phyloP scores from a whole-genome alignment of 2,797 vertebrate species.

The Staurois parvus region DNA sequence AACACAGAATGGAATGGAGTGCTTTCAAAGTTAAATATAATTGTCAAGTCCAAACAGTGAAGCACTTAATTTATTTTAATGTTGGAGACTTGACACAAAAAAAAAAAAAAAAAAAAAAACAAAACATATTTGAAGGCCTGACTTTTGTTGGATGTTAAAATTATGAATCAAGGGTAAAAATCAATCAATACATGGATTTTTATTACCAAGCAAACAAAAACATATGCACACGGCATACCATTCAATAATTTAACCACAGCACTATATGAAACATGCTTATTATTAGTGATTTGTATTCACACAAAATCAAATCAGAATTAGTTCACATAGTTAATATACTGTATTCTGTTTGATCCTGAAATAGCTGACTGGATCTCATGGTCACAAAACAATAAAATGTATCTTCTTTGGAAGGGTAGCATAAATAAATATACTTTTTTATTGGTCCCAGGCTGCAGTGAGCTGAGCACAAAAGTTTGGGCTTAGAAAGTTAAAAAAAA shows the following conservation, averaged over 20 bases:
- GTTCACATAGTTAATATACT: not conserved
- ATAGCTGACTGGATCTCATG: not conserved
- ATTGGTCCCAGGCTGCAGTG: too few species aligned
- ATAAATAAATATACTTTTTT: too few species aligned
- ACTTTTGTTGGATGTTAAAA: not conserved
- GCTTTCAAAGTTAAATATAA: too few species aligned
- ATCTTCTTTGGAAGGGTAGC: too few species aligned
- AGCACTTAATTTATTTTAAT: too few species aligned
- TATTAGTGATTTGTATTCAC: constrained; percentile 8
- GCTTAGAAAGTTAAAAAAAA: too few species aligned
- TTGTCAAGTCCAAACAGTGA: too few species aligned
- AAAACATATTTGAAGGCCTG: not conserved
- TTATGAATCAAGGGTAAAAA: not conserved
- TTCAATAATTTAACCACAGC: not conserved
- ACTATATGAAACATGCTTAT: constrained; percentile 9
- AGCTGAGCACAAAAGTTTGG: too few species aligned
- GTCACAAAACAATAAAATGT: too few species aligned
- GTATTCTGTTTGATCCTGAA: not conserved
- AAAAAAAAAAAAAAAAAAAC: too few species aligned
- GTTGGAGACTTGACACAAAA: too few species aligned
- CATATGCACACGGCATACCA: not conserved
- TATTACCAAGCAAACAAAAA: constrained; percentile 3
- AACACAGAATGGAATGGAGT: too few species aligned
- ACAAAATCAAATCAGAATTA: constrained; percentile 1
- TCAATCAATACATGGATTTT: not conserved